Evolutionary conservation across 2,797 vertebrate species (phyloP).

Genomic region (Phrynocephalus guinanensis): DNA sequence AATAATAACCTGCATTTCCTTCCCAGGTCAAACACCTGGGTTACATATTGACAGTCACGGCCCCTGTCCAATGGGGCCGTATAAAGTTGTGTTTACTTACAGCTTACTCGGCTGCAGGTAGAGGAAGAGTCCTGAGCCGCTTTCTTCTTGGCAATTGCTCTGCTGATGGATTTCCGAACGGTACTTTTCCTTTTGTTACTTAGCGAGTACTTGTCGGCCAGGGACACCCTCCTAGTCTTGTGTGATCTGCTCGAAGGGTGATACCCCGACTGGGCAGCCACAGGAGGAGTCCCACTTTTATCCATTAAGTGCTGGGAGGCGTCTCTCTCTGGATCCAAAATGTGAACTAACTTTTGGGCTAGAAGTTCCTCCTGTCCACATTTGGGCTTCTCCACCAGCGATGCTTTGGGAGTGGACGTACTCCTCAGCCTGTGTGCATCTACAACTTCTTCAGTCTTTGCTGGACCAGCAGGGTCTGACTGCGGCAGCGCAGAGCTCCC

Average conservation of each 20-base stretch:
- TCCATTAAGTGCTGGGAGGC: slow-evolving; percentile 24
- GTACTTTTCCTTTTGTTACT: slow-evolving; percentile 80
- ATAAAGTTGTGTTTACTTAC: slow-evolving; percentile 75
- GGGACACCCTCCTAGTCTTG: slow-evolving; percentile 70
- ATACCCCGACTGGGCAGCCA: neutral
- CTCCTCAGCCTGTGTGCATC: slow-evolving; percentile 46
- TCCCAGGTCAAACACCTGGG: neutral
- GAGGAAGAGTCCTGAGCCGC: slow-evolving; percentile 73
- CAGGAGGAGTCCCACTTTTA: accelerated
- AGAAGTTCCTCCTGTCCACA: accelerated
- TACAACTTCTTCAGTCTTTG: neutral
- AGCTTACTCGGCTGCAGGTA: slow-evolving; percentile 80
- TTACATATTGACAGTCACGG: neutral
- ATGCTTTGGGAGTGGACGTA: slow-evolving; percentile 37
- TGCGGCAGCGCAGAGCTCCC: neutral
- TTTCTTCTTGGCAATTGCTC: slow-evolving; percentile 82
- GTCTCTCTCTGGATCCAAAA: neutral
- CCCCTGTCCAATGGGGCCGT: neutral
- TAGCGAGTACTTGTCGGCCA: slow-evolving; percentile 78
- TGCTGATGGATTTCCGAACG: slow-evolving; percentile 81
- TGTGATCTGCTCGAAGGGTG: slow-evolving; percentile 23
- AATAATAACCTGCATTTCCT: too few relatives aligned
- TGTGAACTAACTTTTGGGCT: neutral
- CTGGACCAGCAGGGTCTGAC: slow-evolving; percentile 11
- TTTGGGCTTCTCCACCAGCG: neutral